Evolutionary conservation across 2,888 invertebrate species (phyloP), one percentile per base, ranked within the genome.

Genomic region (Euclidia mi): DNA sequence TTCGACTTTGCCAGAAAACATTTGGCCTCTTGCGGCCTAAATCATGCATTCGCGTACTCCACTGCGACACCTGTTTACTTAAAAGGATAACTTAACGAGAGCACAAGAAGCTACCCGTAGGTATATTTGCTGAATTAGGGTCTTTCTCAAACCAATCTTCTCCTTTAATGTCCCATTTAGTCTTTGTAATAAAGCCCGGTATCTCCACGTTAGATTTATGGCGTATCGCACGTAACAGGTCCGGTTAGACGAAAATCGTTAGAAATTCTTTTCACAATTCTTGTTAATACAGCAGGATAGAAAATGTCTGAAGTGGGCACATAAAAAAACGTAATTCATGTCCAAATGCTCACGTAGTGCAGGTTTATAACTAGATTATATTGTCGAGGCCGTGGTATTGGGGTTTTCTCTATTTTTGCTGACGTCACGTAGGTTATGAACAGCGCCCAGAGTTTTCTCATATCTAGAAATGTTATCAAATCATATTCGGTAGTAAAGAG

Each of bases 331-430:
- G 68, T 69, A 63, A 65, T 65, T 65, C 50, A 45, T 62, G 60
- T 71, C 51, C 18, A 55, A 66, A 66, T 66, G 60, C 56, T 64
- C 72, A 61, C 66, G 67, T 66, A 65, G 56, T 56, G 56, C 62
- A 68, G 73, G 67, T 68, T 68, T 69, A 25, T 25, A 55, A 79
- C 74, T 73, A 65, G 67, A 76, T 78, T 79, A 74, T 69, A 53
- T 55, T 43, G 45, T 51, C 48, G 31, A 44, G 41, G 41, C 31
- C 18, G 45, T 43, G 42, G 50, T 51, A 25, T 51, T 48, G 41
- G 38, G 35, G 38, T 14, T 15, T 44, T 38, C 40, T 64, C 47
- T 53, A 46, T 67, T 69, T 68, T 68, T 69, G 71, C 66, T 71
- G 58, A 65, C 56, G 58, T 55, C 65, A 69, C 61, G 64, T 62